Evolutionary conservation across 2,888 invertebrate genomes (phyloP), one percentile per base, ranked within the genome.

Genomic region (Panopea generosa): DNA sequence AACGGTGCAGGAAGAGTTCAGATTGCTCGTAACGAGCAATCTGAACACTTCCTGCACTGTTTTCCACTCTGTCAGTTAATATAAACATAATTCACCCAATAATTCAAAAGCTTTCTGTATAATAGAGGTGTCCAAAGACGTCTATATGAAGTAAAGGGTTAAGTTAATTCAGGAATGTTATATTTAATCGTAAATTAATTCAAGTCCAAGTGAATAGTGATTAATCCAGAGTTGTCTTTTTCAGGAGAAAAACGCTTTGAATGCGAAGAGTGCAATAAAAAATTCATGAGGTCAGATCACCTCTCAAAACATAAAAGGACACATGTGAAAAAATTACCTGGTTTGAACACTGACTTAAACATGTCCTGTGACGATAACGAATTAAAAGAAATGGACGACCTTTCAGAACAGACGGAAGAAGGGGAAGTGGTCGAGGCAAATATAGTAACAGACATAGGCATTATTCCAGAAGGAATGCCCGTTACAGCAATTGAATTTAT

Each of bases 221-320:
- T n/a, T n/a, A n/a, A n/a, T n/a, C n/a, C n/a, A n/a, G n/a, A n/a
- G n/a, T n/a, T n/a, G n/a, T 45, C 59, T 3, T 7, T 77, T 73
- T 6, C 83, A 92, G 92, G 92, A 75, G 98, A 98, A 94, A 98
- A 99, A 52, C 97, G 98, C 0, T 98, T 96, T 91, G 95, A 96
- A 0, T 98, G 98, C 90, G 93, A 94, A 0, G 95, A 96, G 22
- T 98, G 98, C 89, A 96, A 96, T 0, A 98, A 98, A 93, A 95
- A 96, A 75, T 98, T 98, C 90, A 98, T 98, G 0, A 94, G 98
- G 45, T 96, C 98, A 84, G 98, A 98, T 91, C 98, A 98, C 91
- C 94, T 98, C 73, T 98, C 98, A 92, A 98, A 98, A 89, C 98
- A 98, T 90, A 95, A 96, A 78, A 95, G 96, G 87, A 98, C 98